phyloP scores from a whole-genome alignment of 2,113 vertebrate species.

The Caranx melampygus region DNA sequence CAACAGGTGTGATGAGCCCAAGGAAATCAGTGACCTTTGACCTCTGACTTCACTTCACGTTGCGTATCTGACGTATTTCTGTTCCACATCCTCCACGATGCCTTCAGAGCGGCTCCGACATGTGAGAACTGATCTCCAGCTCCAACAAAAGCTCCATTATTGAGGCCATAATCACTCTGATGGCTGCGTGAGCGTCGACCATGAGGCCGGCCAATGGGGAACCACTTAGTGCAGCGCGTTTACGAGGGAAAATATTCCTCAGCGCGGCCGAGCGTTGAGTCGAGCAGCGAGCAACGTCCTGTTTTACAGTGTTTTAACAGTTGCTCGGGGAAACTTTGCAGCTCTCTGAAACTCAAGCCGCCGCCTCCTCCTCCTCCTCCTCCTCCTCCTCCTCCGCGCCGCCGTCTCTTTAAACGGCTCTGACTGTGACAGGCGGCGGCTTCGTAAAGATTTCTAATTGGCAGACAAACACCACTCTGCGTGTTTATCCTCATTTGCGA shows the following conservation, averaged over 20 bases:
- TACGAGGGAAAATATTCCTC: constrained; percentile 68
- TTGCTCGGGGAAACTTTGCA: constrained; percentile 13
- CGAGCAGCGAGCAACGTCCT: neutral
- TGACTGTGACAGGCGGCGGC: constrained; percentile 37
- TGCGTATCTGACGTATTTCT: too few species aligned
- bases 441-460: constrained; percentile 59
- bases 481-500: constrained; percentile 42
- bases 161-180: constrained; percentile 34
- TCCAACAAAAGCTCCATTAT: constrained; percentile 23
- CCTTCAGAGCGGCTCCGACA: neutral
- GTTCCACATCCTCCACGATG: neutral
- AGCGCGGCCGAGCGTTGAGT: constrained; percentile 28
- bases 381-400: too few species aligned
- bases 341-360: constrained; percentile 19
- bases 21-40: too few species aligned
- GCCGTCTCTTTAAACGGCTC: constrained; percentile 15
- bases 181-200: constrained; percentile 1
- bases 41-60: too few species aligned
- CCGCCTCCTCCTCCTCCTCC: neutral
- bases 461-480: constrained; percentile 39
- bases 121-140: constrained; percentile 1
- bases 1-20: neutral
- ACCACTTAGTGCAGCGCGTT: constrained; percentile 50
- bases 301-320: constrained; percentile 40
- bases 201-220: constrained; percentile 34